A percentile compares a stretch with the other conserved stretches of the same genome.
Evolutionary conservation across 2,888 invertebrate genomes (phyloP).

Genomic region (Patella ulyssiponensis): DNA sequence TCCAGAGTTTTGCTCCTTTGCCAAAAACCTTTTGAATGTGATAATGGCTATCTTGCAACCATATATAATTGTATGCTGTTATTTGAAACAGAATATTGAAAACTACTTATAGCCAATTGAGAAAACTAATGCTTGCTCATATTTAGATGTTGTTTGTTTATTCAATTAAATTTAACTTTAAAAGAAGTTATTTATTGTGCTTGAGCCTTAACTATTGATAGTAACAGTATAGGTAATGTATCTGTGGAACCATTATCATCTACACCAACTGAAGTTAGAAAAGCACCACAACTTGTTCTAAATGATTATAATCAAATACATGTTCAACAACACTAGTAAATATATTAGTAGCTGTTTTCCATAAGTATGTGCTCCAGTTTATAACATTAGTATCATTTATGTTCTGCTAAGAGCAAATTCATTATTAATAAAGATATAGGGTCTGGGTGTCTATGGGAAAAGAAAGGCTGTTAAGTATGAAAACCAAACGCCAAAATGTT

Average conservation of each 20-base stretch:
- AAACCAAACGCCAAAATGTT: too few species aligned
- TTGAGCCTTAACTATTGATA: not conserved
- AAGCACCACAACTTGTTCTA: not conserved
- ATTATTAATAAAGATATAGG: too few species aligned
- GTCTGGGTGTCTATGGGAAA: too few species aligned
- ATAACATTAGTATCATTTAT: too few species aligned
- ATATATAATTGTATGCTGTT: not conserved
- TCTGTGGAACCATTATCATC: not conserved
- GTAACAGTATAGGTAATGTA: not conserved
- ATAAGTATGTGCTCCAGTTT: too few species aligned
- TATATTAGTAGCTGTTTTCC: not conserved
- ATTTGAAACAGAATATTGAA: not conserved
- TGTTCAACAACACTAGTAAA: not conserved
- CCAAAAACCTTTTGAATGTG: not conserved
- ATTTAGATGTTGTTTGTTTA: not conserved
- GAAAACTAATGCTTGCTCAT: not conserved
- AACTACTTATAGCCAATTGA: not conserved
- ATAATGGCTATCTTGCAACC: not conserved
- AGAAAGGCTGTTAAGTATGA: too few species aligned
- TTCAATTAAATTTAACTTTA: not conserved
- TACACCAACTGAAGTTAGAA: not conserved
- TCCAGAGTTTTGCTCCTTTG: too few species aligned
- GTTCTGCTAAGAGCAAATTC: too few species aligned
- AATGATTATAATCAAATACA: slow-evolving; percentile 2
- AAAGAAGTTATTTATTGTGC: not conserved